Percentiles rank a stretch among this genome's conserved stretches.
phyloP scores from a whole-genome alignment of 2,113 vertebrate genomes.

The Agapornis roseicollis region DNA sequence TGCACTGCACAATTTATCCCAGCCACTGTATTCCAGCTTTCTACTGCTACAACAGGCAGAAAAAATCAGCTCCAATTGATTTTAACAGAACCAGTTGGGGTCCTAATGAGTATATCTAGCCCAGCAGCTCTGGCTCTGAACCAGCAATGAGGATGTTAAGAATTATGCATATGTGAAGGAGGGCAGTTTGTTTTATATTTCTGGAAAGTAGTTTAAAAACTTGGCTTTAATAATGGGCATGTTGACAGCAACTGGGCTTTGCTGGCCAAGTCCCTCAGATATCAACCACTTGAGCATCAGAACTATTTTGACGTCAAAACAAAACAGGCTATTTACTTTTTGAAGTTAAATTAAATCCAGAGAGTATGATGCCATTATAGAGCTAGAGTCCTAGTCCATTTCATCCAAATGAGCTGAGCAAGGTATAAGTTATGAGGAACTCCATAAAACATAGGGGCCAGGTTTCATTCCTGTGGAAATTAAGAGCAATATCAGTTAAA shows the following conservation, averaged over 20 bases:
- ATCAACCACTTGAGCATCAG: constrained; percentile 39
- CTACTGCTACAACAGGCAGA: background rate
- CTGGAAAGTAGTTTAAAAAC: constrained; percentile 61
- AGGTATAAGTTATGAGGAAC: constrained; percentile 45
- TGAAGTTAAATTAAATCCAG: constrained; percentile 69
- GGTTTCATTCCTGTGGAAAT: background rate
- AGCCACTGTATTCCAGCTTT: background rate
- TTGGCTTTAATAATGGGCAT: constrained; percentile 48
- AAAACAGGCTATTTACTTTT: constrained; percentile 64
- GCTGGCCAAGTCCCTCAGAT: constrained; percentile 42
- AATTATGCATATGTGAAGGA: constrained; percentile 45
- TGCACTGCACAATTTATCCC: background rate
- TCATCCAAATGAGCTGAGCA: constrained; percentile 26
- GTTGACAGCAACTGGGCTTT: constrained; percentile 56
- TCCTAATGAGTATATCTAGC: constrained; percentile 18
- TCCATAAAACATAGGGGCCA: background rate
- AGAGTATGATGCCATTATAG: background rate
- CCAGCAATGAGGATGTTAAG: constrained; percentile 47
- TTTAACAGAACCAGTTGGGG: background rate
- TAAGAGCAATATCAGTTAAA: background rate
- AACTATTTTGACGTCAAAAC: constrained; percentile 60
- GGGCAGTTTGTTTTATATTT: constrained; percentile 50
- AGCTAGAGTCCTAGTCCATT: background rate
- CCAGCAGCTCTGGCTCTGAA: constrained; percentile 49
- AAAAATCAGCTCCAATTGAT: background rate